These are phyloP conservation scores for Dolichoris vasculosae DNA, from an alignment of 1,140 invertebrate genomes.

Conservation along the genomic window DNA sequence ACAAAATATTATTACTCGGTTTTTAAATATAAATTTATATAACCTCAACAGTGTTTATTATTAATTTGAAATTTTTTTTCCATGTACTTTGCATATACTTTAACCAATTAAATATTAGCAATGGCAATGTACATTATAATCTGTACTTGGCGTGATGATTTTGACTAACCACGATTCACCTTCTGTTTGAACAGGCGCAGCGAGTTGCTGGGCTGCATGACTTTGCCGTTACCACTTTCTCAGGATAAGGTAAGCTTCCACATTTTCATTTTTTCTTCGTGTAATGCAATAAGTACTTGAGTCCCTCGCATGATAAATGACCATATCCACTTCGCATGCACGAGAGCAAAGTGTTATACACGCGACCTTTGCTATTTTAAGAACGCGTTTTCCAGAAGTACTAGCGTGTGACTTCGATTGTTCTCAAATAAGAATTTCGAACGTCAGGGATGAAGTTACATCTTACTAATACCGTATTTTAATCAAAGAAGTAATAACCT, in stretches of 20 bases:
- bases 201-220: conserved; percentile 82
- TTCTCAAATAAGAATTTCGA: background rate
- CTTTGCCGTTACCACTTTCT: conserved; percentile 79
- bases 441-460: no score
- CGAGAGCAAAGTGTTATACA: no score
- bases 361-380: background rate
- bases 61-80: no score
- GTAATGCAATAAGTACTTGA: background rate
- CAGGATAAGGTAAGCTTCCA: conserved; percentile 76
- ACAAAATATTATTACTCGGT: no score
- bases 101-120: no score
- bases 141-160: no score
- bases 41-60: no score
- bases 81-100: no score
- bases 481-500: no score
- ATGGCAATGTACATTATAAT: no score
- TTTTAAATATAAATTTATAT: no score
- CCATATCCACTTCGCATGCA: background rate
- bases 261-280: background rate
- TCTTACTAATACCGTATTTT: no score
- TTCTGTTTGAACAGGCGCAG: conserved; percentile 75
- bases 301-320: background rate
- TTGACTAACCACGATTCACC: background rate
- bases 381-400: background rate
- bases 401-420: background rate